These are phyloP conservation scores for Euplexia lucipara DNA, from an alignment of 2,888 invertebrate species.

Conservation along the genomic window DNA sequence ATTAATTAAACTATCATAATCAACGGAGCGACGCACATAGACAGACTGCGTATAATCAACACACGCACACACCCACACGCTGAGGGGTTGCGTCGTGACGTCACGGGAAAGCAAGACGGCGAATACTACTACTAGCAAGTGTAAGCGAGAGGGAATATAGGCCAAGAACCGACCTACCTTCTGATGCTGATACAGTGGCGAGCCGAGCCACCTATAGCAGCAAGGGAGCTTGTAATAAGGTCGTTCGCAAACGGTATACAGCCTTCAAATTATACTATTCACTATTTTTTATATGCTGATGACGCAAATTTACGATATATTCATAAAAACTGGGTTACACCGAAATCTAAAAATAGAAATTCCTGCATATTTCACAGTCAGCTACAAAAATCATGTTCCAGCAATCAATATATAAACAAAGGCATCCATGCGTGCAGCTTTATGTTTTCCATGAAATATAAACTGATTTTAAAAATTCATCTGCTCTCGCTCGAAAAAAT, in stretches of 20 bases:
- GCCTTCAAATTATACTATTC: conserved; percentile 69
- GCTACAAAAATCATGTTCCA: conserved; percentile 14
- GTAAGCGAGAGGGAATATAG: conserved; percentile 85
- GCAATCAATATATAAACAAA: conserved; percentile 48
- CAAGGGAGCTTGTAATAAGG: conserved; percentile 79
- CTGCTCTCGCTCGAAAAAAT: conserved; percentile 41
- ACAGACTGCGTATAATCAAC: conserved; percentile 73
- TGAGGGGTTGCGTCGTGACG: conserved; percentile 85
- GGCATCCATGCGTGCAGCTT: conserved; percentile 30
- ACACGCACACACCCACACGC: conserved; percentile 75
- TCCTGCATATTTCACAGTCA: conserved; percentile 5
- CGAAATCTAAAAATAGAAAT: conserved; percentile 25
- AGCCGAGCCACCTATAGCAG: conserved; percentile 77
- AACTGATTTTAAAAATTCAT: conserved; percentile 50
- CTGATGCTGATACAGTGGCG: conserved; percentile 80
- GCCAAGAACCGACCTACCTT: conserved; percentile 90
- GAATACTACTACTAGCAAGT: conserved; percentile 57
- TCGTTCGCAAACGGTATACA: conserved; percentile 70
- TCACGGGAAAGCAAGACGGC: conserved; percentile 81
- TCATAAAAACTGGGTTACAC: conserved; percentile 24
- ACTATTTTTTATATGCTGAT: conserved; percentile 65
- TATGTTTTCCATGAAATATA: conserved; percentile 41
- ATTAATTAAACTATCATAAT: conserved; percentile 71
- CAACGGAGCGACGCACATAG: conserved; percentile 67
- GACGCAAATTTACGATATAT: conserved; percentile 50